phyloP scores from a whole-genome alignment of 2,797 vertebrate genomes.

The Sebastes umbrosus region DNA sequence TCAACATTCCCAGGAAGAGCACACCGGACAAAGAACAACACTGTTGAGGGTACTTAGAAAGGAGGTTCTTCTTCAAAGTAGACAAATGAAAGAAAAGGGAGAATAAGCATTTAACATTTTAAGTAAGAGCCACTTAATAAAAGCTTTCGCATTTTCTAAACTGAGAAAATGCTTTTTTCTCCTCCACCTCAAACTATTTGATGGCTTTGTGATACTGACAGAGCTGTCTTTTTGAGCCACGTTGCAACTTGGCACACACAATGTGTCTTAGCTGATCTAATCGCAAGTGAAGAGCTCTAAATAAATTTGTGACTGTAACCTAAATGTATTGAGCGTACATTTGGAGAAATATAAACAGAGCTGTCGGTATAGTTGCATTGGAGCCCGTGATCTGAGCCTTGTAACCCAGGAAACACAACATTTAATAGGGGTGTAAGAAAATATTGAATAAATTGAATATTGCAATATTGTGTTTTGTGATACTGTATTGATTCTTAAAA shows the following conservation, averaged over 20 bases:
- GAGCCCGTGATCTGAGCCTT: background rate
- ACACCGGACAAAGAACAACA: constrained; percentile 47
- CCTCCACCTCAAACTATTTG: background rate
- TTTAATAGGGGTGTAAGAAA: background rate
- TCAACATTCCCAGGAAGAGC: constrained; percentile 54
- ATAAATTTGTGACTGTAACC: background rate
- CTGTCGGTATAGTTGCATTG: background rate
- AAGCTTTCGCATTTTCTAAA: constrained; percentile 26
- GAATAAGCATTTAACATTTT: constrained; percentile 20
- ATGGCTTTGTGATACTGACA: constrained; percentile 2
- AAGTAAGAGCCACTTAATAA: constrained; percentile 10
- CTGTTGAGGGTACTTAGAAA: constrained; percentile 30
- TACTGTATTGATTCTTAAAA: too few relatives aligned
- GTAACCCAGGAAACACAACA: background rate
- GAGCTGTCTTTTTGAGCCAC: background rate
- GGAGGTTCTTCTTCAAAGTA: constrained; percentile 32
- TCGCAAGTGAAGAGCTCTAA: background rate
- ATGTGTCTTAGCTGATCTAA: background rate
- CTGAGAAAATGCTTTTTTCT: background rate
- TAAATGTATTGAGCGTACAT: background rate
- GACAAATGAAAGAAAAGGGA: constrained; percentile 25
- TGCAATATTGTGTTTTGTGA: too few relatives aligned
- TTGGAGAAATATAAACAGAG: background rate
- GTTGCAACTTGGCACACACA: background rate
- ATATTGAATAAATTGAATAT: too few relatives aligned